Conservation (phyloP, 2,888 invertebrate species). For the Patella caerulea region DNA sequence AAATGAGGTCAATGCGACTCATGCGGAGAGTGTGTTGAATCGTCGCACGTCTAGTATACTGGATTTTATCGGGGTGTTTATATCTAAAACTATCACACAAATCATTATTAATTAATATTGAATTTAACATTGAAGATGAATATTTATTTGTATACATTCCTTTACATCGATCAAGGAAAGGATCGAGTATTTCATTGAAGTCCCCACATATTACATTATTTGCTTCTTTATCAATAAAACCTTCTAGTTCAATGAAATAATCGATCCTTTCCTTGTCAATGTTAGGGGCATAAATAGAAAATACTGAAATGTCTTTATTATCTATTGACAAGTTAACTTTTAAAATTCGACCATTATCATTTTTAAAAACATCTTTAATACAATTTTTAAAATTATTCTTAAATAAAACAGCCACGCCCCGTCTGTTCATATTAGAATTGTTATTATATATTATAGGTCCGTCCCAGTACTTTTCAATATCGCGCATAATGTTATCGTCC, state of each 20-base stretch:
- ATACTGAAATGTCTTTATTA: conserved; percentile 16
- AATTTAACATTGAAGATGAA: too few species aligned
- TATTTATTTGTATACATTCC: background rate
- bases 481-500: background rate
- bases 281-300: conserved; percentile 27
- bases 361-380: background rate
- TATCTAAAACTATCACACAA: background rate
- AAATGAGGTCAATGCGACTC: background rate
- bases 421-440: background rate
- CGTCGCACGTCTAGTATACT: too few species aligned
- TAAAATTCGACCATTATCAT: conserved; percentile 21
- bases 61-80: background rate
- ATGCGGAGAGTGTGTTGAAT: too few species aligned
- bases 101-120: background rate
- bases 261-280: conserved; percentile 8
- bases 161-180: background rate
- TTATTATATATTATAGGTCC: conserved; percentile 5
- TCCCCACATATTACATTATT: background rate
- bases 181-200: background rate
- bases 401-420: conserved; percentile 20
- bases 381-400: conserved; percentile 6
- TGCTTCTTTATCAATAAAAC: background rate
- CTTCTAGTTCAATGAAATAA: conserved; percentile 5
- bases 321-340: conserved; percentile 10
- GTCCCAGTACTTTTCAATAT: conserved; percentile 10